These are phyloP conservation scores for Microplitis manilae DNA, from an alignment of 2,888 invertebrate genomes.

Conservation along the genomic window DNA sequence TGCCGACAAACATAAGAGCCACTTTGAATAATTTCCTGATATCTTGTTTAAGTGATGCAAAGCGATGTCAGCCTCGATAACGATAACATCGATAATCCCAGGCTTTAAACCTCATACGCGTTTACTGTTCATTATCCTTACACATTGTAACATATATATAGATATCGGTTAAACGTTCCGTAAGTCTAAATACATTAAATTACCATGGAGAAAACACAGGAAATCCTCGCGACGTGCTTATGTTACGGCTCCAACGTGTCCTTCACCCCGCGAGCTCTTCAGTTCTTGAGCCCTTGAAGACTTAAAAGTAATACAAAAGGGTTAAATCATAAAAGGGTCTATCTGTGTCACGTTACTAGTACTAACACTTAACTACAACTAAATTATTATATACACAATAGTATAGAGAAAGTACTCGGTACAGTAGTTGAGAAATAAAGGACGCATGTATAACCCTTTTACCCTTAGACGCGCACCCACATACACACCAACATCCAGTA, in stretches of 20 bases:
- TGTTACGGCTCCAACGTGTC: conserved; percentile 27
- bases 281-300: conserved; percentile 12
- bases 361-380: conserved; percentile 10
- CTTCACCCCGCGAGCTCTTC: conserved; percentile 11
- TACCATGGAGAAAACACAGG: conserved; percentile 59
- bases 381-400: background rate
- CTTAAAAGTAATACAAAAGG: conserved; percentile 4
- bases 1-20: background rate
- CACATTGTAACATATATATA: conserved; percentile 32
- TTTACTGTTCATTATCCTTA: conserved; percentile 26
- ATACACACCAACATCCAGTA: conserved; percentile 21
- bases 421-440: conserved; percentile 10
- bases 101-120: conserved; percentile 46
- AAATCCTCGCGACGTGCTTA: conserved; percentile 23
- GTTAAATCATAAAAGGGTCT: conserved; percentile 23
- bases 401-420: conserved; percentile 11
- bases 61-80: conserved; percentile 45
- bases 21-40: conserved; percentile 1
- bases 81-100: conserved; percentile 54
- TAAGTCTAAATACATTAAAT: conserved; percentile 54
- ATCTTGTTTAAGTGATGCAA: conserved; percentile 26
- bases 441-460: conserved; percentile 24
- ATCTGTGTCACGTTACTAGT: conserved; percentile 37
- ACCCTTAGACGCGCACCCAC: conserved; percentile 22
- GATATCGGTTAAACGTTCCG: conserved; percentile 37